Evolutionary conservation across 2,888 invertebrate species (phyloP), one percentile per base, ranked within the genome.

Genomic region (Neuroscelio doddi): DNA sequence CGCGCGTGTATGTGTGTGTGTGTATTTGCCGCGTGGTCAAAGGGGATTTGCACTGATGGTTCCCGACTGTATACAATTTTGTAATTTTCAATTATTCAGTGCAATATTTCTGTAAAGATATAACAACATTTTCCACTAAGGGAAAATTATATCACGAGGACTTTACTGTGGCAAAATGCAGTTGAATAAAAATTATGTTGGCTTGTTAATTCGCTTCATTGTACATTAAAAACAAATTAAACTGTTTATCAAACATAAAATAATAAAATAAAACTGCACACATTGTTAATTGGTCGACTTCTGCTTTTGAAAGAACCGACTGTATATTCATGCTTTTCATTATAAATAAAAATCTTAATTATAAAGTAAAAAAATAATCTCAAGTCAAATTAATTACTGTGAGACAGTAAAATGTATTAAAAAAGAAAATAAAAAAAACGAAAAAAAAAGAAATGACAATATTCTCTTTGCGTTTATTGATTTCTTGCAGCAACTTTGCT

Each of bases 11-110:
- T 56, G 45, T 52, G 59, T 41, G 57, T 41, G 56, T 65, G 32
- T 64, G 50, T 68, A 66, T 58, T 69, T 50, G 58, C 59, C 26
- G 49, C 69, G 66, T 71, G 72, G 65, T 61, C 65, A 65, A 65
- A 65, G 65, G 56, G 65, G 61, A 61, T 61, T 61, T 49, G 55
- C 55, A 61, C 45, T 56, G 64, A 59, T 65, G 59, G 50, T 52
- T 61, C 57, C 56, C 56, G 47, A 27, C 50, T 30, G 61, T 57
- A 52, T 57, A 57, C 61, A 53, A 61, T 65, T 65, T 57, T 49
- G 65, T 56, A 52, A 61, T 56, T 61, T 61, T 65, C 61, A 65
- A 65, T 59, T 61, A 65, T 65, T 65, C 65, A 51, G 49, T 52
- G 26, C 56, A 42, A 44, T 59, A 61, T 65, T 59, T 44, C 42